Evolutionary conservation across 2,888 invertebrate genomes (phyloP).

Genomic region (Balanococcus diminutus): DNA sequence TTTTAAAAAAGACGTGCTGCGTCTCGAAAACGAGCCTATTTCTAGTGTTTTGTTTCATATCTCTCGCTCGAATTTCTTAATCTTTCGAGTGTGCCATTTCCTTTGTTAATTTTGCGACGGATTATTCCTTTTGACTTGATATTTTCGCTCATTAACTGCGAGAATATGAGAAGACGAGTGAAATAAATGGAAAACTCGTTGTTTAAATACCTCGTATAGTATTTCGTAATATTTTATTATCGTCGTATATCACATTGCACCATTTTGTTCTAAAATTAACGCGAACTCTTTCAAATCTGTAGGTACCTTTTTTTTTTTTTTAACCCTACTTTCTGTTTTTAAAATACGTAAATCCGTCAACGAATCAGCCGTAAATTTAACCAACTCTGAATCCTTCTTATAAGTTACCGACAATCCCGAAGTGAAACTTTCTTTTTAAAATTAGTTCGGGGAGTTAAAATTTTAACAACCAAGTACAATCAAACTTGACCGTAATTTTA

Average conservation of each 20-base stretch:
- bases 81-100: not conserved
- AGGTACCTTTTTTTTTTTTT: not conserved
- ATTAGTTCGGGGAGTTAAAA: not conserved
- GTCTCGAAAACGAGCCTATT: not conserved
- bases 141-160: constrained; percentile 13
- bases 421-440: not conserved
- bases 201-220: not conserved
- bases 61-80: not conserved
- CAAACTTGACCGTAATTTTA: constrained; percentile 20
- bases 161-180: not conserved
- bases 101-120: constrained; percentile 20
- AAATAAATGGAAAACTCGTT: not conserved
- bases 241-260: not conserved
- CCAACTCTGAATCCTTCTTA: not conserved
- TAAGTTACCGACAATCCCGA: not conserved
- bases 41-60: not conserved
- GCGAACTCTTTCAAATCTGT: not conserved
- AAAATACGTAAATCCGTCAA: not conserved
- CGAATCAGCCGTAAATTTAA: constrained; percentile 8
- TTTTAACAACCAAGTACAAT: not conserved
- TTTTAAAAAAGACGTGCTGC: no score
- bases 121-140: constrained; percentile 14
- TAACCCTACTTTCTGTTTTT: not conserved
- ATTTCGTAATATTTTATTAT: not conserved
- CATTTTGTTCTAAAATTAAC: not conserved